phyloP scores from a whole-genome alignment of 2,888 invertebrate genomes.

The Drosophila anceps region DNA sequence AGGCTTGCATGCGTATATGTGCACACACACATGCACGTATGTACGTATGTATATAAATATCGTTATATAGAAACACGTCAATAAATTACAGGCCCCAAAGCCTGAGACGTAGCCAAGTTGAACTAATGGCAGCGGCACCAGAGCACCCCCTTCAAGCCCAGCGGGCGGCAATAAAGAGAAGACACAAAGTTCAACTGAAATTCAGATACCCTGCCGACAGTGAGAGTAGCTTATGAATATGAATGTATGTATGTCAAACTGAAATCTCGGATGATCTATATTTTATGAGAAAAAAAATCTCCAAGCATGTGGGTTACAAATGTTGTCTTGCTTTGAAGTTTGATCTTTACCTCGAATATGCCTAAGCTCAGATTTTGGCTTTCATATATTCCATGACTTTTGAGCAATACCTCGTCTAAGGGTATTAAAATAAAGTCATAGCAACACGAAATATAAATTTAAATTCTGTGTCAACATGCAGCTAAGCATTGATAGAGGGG shows the following conservation, averaged over 20 bases:
- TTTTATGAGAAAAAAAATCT: not conserved
- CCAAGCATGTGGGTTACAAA: not conserved
- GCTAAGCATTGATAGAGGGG: conserved; percentile 16
- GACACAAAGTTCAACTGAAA: conserved; percentile 11
- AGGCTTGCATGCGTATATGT: conserved; percentile 19
- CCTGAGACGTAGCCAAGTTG: conserved; percentile 62
- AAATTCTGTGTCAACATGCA: conserved; percentile 77
- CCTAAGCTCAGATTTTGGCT: not conserved
- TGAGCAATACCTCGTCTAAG: not conserved
- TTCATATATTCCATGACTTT: not conserved
- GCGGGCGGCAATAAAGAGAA: conserved; percentile 18
- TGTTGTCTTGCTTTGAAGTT: not conserved
- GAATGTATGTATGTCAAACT: not conserved
- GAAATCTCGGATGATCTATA: not conserved
- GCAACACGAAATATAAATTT: conserved; percentile 65
- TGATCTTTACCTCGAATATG: not conserved
- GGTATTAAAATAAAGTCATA: conserved; percentile 23
- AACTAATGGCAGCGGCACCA: conserved; percentile 63
- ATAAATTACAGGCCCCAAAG: conserved; percentile 66
- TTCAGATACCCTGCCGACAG: conserved; percentile 12
- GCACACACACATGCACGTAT: not conserved
- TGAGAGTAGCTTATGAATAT: not conserved
- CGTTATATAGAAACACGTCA: conserved; percentile 69
- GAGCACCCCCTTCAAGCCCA: not conserved
- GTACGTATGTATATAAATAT: conserved; percentile 27